phyloP scores from a whole-genome alignment of 2,797 vertebrate species.

The Chaetodon trifasciatus region DNA sequence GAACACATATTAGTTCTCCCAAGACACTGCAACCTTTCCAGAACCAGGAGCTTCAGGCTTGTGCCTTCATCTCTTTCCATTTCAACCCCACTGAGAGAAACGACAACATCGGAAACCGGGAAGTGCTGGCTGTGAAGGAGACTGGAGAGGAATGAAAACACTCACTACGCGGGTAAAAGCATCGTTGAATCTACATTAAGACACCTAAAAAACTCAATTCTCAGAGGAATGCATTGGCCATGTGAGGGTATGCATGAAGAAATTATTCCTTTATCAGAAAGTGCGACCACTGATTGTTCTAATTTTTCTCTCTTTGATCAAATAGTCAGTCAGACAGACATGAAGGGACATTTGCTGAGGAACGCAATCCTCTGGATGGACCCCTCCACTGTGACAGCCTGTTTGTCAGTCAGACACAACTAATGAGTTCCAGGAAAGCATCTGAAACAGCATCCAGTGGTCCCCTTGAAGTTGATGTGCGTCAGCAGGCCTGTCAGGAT shows the following conservation, averaged over 20 bases:
- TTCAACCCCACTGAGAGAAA: neutral
- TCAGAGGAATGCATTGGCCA: neutral
- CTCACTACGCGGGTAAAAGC: neutral
- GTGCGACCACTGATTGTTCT: neutral
- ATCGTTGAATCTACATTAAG: neutral
- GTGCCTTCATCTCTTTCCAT: neutral
- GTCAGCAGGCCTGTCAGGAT: slow-evolving; percentile 58
- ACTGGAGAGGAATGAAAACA: slow-evolving; percentile 7
- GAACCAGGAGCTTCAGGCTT: neutral
- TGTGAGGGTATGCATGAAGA: neutral
- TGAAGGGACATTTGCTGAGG: slow-evolving; percentile 5
- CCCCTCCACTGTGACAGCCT: neutral
- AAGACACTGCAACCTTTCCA: neutral
- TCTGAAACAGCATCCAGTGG: slow-evolving; percentile 24
- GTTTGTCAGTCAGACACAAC: slow-evolving; percentile 31
- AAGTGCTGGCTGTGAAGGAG: neutral
- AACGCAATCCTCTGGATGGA: slow-evolving; percentile 15
- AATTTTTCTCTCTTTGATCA: neutral
- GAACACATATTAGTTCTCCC: neutral
- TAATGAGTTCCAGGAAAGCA: slow-evolving; percentile 58
- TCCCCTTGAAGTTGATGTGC: slow-evolving; percentile 51
- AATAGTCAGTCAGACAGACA: slow-evolving; percentile 12
- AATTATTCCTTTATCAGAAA: neutral
- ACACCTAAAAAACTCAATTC: neutral
- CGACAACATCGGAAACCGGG: neutral